Base-by-base conservation (phyloP, 2,888 invertebrate genomes). In the Nyleta sp. region DNA sequence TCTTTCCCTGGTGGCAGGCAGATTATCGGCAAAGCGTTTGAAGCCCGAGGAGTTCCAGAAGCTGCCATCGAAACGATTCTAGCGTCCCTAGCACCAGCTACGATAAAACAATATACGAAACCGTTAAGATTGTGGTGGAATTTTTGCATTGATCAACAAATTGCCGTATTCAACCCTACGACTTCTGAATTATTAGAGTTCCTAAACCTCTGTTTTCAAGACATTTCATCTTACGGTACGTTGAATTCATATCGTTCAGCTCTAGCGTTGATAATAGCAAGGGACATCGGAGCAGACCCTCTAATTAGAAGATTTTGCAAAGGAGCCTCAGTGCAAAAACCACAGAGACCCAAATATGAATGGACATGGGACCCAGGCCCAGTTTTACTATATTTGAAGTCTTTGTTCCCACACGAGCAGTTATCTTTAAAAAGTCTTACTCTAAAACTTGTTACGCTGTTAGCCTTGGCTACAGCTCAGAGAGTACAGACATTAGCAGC, bases 41-140 rank as follows among this genome's bases (percentile, higher is more conserved):
- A 0, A 13, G n/a, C 1, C 13, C 31, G 17, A 28, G 68, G 57
- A 8, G 28, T 28, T 1, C 50, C 70, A 15, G 24, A 50, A 11
- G 7, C 17, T 3, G 3, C 48, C 1, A 5, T 44, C 5, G 17
- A 44, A 1, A 15, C 20, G 7, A 31, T 44, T 7, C 0, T 68
- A 5, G 68, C 68, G 7, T 70, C 70, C 1, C 8, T 71, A 1
- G 38, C 60, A 18, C 20, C 40, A 3, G 60, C 76, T 2, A 82
- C 84, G 6, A 18, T 82, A 1, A 81, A 79, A 20, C 84, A 84
- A 52, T 85, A 85, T 24, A 67, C 75, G 20, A 71, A 65, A 13
- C 79, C 67, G 7, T 22, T 71, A 1, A 53, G 44, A 7, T 50
- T 72, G 13, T 78, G 77, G 67, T 72, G 72, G 77, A 31, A n/a